Conservation (phyloP, 2,888 invertebrate genomes). For the Rotaria sp. region DNA sequence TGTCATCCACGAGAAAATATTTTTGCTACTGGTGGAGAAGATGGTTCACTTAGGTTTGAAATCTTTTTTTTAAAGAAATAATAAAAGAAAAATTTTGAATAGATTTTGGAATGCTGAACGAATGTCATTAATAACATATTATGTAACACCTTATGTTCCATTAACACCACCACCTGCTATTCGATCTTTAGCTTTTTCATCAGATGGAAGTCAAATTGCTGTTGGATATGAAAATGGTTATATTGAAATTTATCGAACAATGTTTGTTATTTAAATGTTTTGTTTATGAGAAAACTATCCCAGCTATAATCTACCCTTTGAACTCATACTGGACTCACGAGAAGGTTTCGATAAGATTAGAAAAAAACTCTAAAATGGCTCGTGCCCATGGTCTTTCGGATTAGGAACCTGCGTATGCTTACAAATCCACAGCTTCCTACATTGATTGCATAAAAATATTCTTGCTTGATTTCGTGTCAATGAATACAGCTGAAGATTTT, state of each 20-base stretch:
- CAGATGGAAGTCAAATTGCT: constrained; percentile 51
- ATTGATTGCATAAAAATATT: too few relatives aligned
- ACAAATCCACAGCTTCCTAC: too few relatives aligned
- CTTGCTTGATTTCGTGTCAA: too few relatives aligned
- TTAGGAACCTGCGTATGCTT: too few relatives aligned
- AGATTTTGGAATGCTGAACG: background rate
- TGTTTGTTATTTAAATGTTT: background rate
- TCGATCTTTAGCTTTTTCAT: constrained; percentile 53
- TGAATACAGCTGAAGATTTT: too few relatives aligned
- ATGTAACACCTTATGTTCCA: background rate
- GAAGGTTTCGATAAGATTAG: too few relatives aligned
- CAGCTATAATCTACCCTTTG: too few relatives aligned
- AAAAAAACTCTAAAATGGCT: too few relatives aligned
- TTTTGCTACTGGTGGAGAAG: constrained; percentile 55
- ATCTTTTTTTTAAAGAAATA: background rate
- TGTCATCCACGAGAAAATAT: constrained; percentile 54
- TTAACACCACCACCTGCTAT: background rate
- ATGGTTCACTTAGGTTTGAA: background rate
- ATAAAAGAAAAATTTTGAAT: background rate
- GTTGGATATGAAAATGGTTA: constrained; percentile 53
- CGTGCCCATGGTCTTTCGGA: too few relatives aligned
- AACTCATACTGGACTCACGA: too few relatives aligned
- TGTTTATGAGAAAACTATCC: too few relatives aligned
- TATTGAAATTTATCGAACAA: constrained; percentile 45
- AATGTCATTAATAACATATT: background rate